phyloP scores from a whole-genome alignment of 37 sponge, comb jelly and placozoan species.

The Tethya wilhelma region DNA sequence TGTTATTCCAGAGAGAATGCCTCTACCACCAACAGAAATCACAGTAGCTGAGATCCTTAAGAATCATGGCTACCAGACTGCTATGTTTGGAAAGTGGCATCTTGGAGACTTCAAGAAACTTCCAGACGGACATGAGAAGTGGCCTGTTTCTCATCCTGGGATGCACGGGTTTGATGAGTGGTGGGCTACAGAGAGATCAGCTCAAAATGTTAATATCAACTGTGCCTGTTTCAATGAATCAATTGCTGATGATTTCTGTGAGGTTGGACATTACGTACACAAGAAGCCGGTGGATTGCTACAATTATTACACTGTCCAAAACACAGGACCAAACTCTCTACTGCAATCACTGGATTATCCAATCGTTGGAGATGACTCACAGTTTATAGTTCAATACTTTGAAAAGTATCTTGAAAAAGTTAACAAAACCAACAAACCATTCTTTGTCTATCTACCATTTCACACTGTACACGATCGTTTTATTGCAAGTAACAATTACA shows the following conservation, averaged over 20 bases:
- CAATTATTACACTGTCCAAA: slow-evolving; percentile 47
- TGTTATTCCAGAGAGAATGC: slow-evolving; percentile 31
- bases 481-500: slow-evolving; percentile 48
- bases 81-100: slow-evolving; percentile 75
- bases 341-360: slow-evolving; percentile 17
- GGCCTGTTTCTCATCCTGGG: slow-evolving; percentile 74
- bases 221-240: slow-evolving; percentile 63
- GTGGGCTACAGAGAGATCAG: slow-evolving; percentile 60
- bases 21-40: slow-evolving; percentile 54
- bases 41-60: slow-evolving; percentile 55
- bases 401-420: slow-evolving; percentile 28
- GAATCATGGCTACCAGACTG: slow-evolving; percentile 45
- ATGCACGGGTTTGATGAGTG: slow-evolving; percentile 73
- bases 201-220: slow-evolving; percentile 48
- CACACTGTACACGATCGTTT: slow-evolving; percentile 69
- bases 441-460: slow-evolving; percentile 71
- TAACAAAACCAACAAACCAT: slow-evolving; percentile 27
- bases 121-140: slow-evolving; percentile 53
- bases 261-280: slow-evolving; percentile 48
- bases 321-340: background rate
- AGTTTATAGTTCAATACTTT: slow-evolving; percentile 44
- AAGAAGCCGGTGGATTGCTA: slow-evolving; percentile 43
- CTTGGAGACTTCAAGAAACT: slow-evolving; percentile 66
- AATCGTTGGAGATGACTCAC: slow-evolving; percentile 57
- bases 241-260: slow-evolving; percentile 25